phyloP scores from a whole-genome alignment of 2,113 vertebrate genomes.

The Pontoporia blainvillei region DNA sequence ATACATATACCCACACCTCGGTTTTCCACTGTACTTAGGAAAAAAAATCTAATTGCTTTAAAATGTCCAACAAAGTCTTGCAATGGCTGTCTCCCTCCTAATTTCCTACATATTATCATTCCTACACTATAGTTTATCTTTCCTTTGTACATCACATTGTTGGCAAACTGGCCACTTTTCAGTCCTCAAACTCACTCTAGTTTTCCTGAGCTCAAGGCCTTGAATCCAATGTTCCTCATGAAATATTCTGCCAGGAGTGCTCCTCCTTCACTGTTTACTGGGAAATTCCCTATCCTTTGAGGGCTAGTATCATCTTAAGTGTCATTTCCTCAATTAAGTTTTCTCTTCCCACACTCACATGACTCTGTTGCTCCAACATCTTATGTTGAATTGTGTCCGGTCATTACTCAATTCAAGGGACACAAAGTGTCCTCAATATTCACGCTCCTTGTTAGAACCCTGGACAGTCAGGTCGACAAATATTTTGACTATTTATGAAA shows the following conservation, averaged over 20 bases:
- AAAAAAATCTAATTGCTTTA: not conserved
- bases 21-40: not conserved
- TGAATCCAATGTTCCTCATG: not conserved
- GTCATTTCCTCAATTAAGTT: not conserved
- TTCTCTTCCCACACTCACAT: not conserved
- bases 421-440: not conserved
- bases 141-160: not conserved
- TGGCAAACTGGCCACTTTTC: not conserved
- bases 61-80: not conserved
- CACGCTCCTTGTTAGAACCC: not conserved
- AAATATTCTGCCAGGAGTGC: not conserved
- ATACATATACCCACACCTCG: not conserved
- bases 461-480: not conserved
- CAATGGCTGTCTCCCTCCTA: not conserved
- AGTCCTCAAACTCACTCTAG: not conserved
- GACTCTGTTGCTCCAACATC: not conserved
- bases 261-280: not conserved
- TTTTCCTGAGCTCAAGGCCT: not conserved
- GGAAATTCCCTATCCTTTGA: not conserved
- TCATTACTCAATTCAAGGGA: not conserved
- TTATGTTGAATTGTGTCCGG: not conserved
- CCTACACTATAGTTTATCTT: not conserved
- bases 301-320: not conserved
- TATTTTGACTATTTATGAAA: constrained; percentile 1
- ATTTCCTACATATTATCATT: not conserved